These are phyloP conservation scores for Crypturellus undulatus DNA, from an alignment of 2,113 vertebrate genomes.

Conservation along the genomic window DNA sequence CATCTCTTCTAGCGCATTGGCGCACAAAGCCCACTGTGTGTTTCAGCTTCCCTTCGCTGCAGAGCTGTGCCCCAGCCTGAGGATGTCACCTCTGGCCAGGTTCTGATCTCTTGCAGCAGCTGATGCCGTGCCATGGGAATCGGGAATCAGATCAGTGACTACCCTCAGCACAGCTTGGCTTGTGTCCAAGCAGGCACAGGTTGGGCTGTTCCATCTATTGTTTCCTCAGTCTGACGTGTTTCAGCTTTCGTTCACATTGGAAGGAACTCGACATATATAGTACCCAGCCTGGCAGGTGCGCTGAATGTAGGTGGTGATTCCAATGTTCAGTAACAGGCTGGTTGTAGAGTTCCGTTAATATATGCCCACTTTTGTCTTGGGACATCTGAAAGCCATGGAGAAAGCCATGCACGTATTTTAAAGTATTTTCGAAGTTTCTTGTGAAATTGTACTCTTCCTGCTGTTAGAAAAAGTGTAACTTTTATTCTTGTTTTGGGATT, in stretches of 20 bases:
- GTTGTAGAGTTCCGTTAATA: not conserved
- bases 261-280: not conserved
- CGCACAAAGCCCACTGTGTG: not conserved
- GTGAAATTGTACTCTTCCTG: not conserved
- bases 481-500: not conserved
- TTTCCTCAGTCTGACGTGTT: not conserved
- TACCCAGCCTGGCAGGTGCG: not conserved
- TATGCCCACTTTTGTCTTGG: not conserved
- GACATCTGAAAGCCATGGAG: not conserved
- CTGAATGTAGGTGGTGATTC: not conserved
- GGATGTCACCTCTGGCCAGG: not conserved
- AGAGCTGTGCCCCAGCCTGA: not conserved
- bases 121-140: not conserved
- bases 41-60: not conserved
- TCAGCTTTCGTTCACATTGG: not conserved
- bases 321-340: fast-evolving
- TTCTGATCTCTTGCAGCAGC: not conserved
- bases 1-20: not conserved
- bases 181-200: not conserved
- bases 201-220: not conserved
- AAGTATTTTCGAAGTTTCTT: not conserved
- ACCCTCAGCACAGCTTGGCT: not conserved
- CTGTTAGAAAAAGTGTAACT: not conserved
- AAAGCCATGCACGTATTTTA: not conserved
- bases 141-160: not conserved